phyloP scores from a whole-genome alignment of 2,797 vertebrate genomes.

The Etheostoma perlongum region DNA sequence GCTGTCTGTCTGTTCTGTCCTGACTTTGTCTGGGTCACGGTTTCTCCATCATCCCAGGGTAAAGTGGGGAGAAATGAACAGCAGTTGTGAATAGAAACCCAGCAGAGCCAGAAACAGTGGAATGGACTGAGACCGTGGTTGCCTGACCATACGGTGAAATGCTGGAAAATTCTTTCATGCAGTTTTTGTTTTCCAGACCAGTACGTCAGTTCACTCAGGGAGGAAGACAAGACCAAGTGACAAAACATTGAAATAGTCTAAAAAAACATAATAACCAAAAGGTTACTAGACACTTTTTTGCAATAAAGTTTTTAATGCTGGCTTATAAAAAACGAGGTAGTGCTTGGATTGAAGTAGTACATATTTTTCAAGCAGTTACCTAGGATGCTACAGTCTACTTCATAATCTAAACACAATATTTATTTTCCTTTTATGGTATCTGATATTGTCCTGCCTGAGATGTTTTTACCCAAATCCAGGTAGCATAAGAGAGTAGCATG shows the following conservation, averaged over 20 bases:
- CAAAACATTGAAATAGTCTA: no score
- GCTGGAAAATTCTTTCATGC: no score
- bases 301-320: neutral
- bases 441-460: neutral
- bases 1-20: constrained; percentile 30
- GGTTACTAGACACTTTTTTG: neutral
- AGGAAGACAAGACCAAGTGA: no score
- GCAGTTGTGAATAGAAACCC: constrained; percentile 7
- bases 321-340: no score
- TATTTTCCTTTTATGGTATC: neutral
- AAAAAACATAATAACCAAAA: neutral
- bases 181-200: neutral
- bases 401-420: neutral
- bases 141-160: neutral
- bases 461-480: neutral
- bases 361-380: neutral
- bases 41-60: constrained; percentile 44
- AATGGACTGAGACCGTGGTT: neutral
- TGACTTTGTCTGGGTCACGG: constrained; percentile 51
- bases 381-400: neutral
- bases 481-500: neutral
- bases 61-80: constrained; percentile 37
- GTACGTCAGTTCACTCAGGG: neutral
- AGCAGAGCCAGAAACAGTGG: neutral
- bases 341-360: no score